Evolutionary conservation across 1,140 invertebrate genomes (phyloP).

Genomic region (Araneus ventricosus): DNA sequence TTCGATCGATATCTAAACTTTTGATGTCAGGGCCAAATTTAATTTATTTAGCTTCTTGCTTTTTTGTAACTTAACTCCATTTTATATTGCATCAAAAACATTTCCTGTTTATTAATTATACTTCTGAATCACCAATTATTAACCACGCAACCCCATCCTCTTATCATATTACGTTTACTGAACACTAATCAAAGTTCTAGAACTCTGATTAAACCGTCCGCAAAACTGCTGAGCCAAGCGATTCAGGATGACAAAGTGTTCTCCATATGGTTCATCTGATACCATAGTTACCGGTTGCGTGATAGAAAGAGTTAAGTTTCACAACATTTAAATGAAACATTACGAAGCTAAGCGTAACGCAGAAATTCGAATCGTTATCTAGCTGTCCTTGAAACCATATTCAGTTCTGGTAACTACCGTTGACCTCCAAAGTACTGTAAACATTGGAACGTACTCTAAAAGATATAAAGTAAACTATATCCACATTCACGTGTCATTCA

Average conservation of each 20-base stretch:
- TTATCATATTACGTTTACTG: not conserved
- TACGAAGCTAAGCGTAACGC: not conserved
- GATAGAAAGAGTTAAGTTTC: not conserved
- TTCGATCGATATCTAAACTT: too few relatives aligned
- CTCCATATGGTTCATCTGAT: not conserved
- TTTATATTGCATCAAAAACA: too few relatives aligned
- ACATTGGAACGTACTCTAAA: not conserved
- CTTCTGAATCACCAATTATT: too few relatives aligned
- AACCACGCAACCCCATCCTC: not conserved
- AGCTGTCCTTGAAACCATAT: not conserved
- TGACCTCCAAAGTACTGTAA: not conserved
- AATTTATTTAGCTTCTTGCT: too few relatives aligned
- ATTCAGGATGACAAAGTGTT: not conserved
- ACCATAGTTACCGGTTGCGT: not conserved
- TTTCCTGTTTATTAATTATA: too few relatives aligned
- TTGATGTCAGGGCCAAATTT: too few relatives aligned
- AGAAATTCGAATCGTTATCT: not conserved
- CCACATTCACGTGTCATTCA: not conserved
- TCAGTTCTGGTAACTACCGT: not conserved
- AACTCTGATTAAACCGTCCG: not conserved
- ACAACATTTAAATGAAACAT: slow-evolving; percentile 10
- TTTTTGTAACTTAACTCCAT: too few relatives aligned
- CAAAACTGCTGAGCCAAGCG: not conserved
- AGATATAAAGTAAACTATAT: not conserved
- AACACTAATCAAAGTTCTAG: not conserved